These are phyloP conservation scores for Ladona fulva DNA, from an alignment of 1,140 invertebrate species.

Conservation along the genomic window DNA sequence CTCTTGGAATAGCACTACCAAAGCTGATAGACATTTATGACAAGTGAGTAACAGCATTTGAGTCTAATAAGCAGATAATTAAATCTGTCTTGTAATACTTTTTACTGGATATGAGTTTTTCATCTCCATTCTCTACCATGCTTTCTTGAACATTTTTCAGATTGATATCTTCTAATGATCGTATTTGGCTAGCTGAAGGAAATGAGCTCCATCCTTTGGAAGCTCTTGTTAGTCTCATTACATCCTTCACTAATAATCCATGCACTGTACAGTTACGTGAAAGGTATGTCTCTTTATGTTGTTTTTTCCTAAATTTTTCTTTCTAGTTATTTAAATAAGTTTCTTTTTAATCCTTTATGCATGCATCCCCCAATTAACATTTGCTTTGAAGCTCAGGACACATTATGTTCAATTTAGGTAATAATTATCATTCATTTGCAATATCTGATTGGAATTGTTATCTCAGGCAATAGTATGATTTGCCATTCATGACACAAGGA, in stretches of 20 bases:
- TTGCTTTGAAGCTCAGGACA: no score
- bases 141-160: slow-evolving; percentile 39
- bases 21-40: slow-evolving; percentile 63
- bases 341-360: no score
- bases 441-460: no score
- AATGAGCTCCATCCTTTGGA: slow-evolving; percentile 67
- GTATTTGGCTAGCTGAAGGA: slow-evolving; percentile 63
- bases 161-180: slow-evolving; percentile 61
- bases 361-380: no score
- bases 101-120: slow-evolving; percentile 15
- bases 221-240: slow-evolving; percentile 54
- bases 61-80: no score
- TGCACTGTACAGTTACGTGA: slow-evolving; percentile 41
- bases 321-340: no score
- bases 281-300: slow-evolving; percentile 34
- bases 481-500: no score
- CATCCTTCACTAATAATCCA: slow-evolving; percentile 46
- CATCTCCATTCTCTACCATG: slow-evolving; percentile 17
- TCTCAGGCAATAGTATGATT: no score
- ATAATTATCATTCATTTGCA: no score
- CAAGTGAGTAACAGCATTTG: slow-evolving; percentile 41
- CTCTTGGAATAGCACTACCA: slow-evolving; percentile 59
- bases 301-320: not conserved
- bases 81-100: not conserved
- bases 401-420: no score